Conservation (phyloP, 1,140 invertebrate species). For the Chionoecetes opilio region DNA sequence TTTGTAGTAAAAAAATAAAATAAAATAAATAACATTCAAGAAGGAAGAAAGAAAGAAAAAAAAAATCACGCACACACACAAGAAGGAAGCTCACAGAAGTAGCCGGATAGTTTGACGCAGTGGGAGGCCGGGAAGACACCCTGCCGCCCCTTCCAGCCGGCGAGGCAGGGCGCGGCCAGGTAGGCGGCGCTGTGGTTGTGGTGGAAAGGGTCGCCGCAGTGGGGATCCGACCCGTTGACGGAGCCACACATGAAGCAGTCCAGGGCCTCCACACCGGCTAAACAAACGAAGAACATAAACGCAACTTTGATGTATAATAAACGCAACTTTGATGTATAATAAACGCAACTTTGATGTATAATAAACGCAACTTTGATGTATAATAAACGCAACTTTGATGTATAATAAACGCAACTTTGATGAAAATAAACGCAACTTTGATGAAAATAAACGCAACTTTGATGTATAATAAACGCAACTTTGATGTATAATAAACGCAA, state of each 20-base stretch:
- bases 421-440: no score
- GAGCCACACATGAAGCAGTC: slow-evolving; percentile 99
- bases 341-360: no score
- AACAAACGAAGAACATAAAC: neutral
- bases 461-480: no score
- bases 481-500: no score
- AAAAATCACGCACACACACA: neutral
- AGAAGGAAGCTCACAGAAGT: slow-evolving; percentile 88
- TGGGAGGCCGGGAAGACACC: slow-evolving; percentile 97
- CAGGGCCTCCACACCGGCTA: slow-evolving; percentile 86
- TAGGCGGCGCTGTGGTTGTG: slow-evolving; percentile 93
- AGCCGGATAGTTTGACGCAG: slow-evolving; percentile 96
- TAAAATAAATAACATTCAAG: neutral
- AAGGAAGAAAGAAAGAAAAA: neutral
- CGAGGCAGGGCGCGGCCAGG: slow-evolving; percentile 95
- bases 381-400: no score
- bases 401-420: no score
- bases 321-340: no score
- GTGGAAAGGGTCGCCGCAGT: slow-evolving; percentile 98
- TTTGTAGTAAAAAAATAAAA: neutral
- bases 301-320: no score
- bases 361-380: no score
- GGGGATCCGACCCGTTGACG: slow-evolving; percentile 92
- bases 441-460: no score
- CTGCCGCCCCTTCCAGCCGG: slow-evolving; percentile 94